A percentile compares a stretch with the other conserved stretches of the same genome.
phyloP scores from a whole-genome alignment of 2,797 vertebrate genomes.

The Serranus cabrilla region DNA sequence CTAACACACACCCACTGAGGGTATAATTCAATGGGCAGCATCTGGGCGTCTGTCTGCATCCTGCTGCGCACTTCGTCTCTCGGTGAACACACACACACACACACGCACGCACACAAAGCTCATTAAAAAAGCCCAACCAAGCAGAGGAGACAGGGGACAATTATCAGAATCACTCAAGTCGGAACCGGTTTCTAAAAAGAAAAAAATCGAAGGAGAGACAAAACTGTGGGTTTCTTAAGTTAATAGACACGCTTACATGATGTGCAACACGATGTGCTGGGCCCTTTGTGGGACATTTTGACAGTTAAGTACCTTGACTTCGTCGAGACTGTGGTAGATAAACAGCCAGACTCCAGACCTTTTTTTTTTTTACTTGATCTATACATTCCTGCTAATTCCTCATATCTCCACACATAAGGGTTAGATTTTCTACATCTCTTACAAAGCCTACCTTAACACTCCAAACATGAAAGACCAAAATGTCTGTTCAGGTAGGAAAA shows the following conservation, averaged over 20 bases:
- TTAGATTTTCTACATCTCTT: conserved; percentile 6
- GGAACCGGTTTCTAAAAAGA: conserved; percentile 25
- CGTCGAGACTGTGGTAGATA: not conserved
- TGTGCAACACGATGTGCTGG: conserved; percentile 24
- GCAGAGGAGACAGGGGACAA: conserved; percentile 63
- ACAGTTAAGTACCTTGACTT: conserved; percentile 3
- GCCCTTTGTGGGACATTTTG: conserved; percentile 1
- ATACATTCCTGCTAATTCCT: conserved; percentile 1
- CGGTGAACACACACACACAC: conserved; percentile 2
- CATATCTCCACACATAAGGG: not conserved
- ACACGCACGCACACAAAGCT: conserved; percentile 23
- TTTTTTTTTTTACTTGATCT: not conserved
- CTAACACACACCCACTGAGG: conserved; percentile 50
- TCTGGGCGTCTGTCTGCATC: conserved; percentile 52
- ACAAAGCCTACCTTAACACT: conserved; percentile 3
- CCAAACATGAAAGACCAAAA: conserved; percentile 14
- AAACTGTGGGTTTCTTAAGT: conserved; percentile 5
- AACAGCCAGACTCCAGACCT: not conserved
- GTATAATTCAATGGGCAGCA: conserved; percentile 49
- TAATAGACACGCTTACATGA: not conserved
- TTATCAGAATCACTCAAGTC: conserved; percentile 62
- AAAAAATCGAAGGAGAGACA: conserved; percentile 13
- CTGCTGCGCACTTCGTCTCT: conserved; percentile 45
- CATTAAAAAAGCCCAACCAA: conserved; percentile 71
- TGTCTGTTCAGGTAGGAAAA: conserved; percentile 10